These are phyloP conservation scores for Ostrea denselamellosa DNA, from an alignment of 1,140 invertebrate species.

Conservation along the genomic window DNA sequence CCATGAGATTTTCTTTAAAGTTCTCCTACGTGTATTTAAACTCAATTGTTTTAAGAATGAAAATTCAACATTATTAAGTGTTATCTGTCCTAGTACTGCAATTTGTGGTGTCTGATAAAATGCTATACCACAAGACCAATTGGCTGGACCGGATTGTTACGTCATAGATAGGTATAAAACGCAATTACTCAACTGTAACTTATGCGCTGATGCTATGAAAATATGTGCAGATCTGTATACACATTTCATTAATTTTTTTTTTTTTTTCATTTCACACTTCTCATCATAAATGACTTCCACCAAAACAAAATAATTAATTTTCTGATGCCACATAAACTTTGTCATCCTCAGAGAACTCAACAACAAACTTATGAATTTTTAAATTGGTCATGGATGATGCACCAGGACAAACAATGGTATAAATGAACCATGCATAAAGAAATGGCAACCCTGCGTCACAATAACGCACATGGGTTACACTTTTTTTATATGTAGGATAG, in stretches of 20 bases:
- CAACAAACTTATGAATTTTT: background rate
- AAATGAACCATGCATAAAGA: background rate
- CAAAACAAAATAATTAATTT: conserved; percentile 6
- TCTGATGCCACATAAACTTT: background rate
- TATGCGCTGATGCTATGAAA: background rate
- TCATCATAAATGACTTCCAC: background rate
- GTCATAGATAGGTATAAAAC: background rate
- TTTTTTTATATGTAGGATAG: background rate
- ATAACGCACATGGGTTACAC: background rate
- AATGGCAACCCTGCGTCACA: background rate
- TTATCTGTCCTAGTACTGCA: background rate
- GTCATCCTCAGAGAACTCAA: background rate
- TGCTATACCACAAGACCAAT: background rate
- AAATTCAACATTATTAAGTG: background rate
- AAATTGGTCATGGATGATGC: background rate
- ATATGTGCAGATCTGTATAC: background rate
- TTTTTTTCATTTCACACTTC: background rate
- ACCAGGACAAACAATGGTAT: background rate
- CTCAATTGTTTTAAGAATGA: conserved; percentile 7
- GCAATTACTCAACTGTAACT: background rate
- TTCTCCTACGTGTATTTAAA: background rate
- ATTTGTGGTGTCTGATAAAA: conserved; percentile 16
- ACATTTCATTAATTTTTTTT: background rate
- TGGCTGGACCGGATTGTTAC: background rate
- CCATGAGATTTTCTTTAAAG: background rate